Base-by-base conservation (phyloP, 2,113 vertebrate species). In the Typhlomys cinereus region DNA sequence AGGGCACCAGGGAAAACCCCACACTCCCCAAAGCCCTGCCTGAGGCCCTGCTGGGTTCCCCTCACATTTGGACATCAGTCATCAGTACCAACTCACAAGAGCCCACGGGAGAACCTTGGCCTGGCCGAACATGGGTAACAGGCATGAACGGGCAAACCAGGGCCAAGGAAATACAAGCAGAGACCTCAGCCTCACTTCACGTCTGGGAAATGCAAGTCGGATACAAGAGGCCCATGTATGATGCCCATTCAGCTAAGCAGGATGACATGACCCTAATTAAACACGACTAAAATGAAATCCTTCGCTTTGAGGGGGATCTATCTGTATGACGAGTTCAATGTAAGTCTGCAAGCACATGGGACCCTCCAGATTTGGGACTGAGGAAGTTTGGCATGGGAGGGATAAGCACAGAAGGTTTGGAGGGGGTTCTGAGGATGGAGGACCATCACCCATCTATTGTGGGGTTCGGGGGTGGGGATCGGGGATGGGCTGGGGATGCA, bases 11-110 rank as follows among this genome's bases (percentile, higher is more conserved):
- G 25, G 34, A 76, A 84, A 57, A 34, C 34, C 52, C 48, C 70
- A 13, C 66, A 39, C 25, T 2, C 23, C 29, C 62, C 78, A 11
- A 34, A 61, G 46, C 7, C 17, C 73, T 70, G 20, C 25, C 36
- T 34, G 48, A 70, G 1, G 34, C 73, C 80, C 31, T 46, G 34
- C 75, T 10, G 7, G 27, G 5, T 62, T n/a, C n/a, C 46, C 44
- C 59, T 25, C 13, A 31, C 2, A 2, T 39, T 2, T 9, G 2
- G 5, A 75, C 10, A 4, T 11, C 20, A 14, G 6, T 7, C n/a
- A 2, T 34, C n/a, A 13, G 3, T 0, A 10, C 15, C 5, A n/a
- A 23, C 39, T 44, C 20, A n/a, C n/a, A n/a, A n/a, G n/a, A 44
- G 15, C 18, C 44, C 41, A 70, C 4, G 27, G 61, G 57, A 31